Conservation (phyloP, 2,113 vertebrate species). For the Nothoprocta pentlandii region DNA sequence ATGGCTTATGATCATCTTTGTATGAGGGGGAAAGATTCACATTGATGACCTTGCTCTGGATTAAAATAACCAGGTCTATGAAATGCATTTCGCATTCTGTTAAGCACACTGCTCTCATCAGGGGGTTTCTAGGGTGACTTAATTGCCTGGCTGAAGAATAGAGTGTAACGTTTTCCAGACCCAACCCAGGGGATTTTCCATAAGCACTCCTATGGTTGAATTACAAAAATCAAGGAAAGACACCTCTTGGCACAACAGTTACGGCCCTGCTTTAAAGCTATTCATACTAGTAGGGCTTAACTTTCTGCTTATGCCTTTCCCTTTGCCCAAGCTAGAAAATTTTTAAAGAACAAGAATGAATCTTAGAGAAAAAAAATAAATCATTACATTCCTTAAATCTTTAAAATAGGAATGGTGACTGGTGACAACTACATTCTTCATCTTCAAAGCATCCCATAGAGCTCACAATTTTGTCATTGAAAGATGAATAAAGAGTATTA, state of each 20-base stretch:
- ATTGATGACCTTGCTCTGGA: background rate
- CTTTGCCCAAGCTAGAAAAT: background rate
- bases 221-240: background rate
- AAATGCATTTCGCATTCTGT: slow-evolving; percentile 42
- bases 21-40: background rate
- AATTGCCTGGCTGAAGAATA: slow-evolving; percentile 34
- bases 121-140: slow-evolving; percentile 11
- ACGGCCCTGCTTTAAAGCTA: background rate
- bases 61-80: slow-evolving; percentile 35
- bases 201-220: background rate
- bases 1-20: background rate
- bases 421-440: background rate
- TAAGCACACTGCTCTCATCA: background rate
- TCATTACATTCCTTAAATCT: background rate
- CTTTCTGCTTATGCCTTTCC: background rate
- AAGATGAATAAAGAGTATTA: background rate
- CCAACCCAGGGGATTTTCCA: background rate
- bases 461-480: background rate
- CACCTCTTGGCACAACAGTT: background rate
- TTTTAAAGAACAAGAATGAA: background rate
- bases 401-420: background rate
- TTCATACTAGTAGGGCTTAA: background rate
- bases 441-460: background rate
- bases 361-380: background rate
- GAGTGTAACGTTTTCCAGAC: slow-evolving; percentile 29